Base-by-base conservation (phyloP, 1,140 invertebrate species). In the Mizuhopecten yessoensis region DNA sequence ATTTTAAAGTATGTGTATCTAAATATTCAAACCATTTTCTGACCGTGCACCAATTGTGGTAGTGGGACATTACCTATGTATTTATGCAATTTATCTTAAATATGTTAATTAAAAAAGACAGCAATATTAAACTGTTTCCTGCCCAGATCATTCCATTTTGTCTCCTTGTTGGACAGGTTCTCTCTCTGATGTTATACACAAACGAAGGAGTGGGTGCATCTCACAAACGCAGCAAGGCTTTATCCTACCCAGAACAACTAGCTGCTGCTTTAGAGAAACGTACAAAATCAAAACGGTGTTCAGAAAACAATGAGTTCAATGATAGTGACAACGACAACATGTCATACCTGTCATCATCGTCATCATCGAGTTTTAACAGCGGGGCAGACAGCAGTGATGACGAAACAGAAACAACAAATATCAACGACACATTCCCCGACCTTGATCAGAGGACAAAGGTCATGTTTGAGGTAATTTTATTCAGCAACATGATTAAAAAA, bases 131-230 rank as follows among this genome's bases (percentile, higher is more conserved):
- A n/a, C n/a, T n/a, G n/a, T n/a, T n/a, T n/a, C n/a, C n/a, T n/a
- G n/a, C n/a, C n/a, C n/a, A n/a, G n/a, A n/a, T n/a, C n/a, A n/a
- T n/a, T n/a, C n/a, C n/a, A n/a, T n/a, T n/a, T n/a, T n/a, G n/a
- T n/a, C n/a, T n/a, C n/a, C n/a, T n/a, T n/a, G n/a, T n/a, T n/a
- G n/a, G n/a, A n/a, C 87, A 96, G 96, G 94, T 96, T 34, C 91
- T 96, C 20, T 95, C 96, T 33, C 93, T 96, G 88, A 96, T 96
- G 94, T 89, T 96, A 86, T 96, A 96, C 92, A 96, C 95, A 15
- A 93, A 95, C 45, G 95, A 96, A 42, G 95, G 94, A 20, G 92
- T 88, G 9, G 88, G 90, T 2, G 92, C 91, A 2, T 89, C 88
- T 29, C 33, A 45, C 5, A 92, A 93, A 15, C 93, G 93, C 57